Evolutionary conservation across 2,113 vertebrate genomes (phyloP).

Genomic region (Ammodytes dubius): DNA sequence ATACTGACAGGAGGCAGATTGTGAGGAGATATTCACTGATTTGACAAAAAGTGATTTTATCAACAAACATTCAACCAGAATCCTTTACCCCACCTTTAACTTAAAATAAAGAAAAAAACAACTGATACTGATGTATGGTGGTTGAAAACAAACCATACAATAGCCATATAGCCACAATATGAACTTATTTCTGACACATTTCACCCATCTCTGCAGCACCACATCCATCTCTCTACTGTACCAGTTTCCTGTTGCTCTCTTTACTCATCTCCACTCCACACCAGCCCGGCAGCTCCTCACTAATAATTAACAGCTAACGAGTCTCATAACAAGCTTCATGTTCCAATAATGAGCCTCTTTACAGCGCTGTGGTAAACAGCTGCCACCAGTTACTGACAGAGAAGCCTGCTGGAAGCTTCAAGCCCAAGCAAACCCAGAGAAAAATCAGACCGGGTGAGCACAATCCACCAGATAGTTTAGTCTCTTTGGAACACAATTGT

Average conservation of each 20-base stretch:
- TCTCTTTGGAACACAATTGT: constrained; percentile 44
- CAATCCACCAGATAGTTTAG: constrained; percentile 52
- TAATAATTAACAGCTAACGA: constrained; percentile 78
- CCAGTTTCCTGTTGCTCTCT: constrained; percentile 18
- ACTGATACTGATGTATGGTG: background rate
- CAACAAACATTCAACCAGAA: no score
- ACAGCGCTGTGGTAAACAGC: constrained; percentile 69
- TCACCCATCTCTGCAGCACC: constrained; percentile 21
- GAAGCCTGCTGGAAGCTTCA: constrained; percentile 56
- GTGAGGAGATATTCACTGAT: no score
- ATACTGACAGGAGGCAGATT: no score
- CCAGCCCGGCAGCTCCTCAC: constrained; percentile 65
- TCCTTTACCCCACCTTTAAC: no score
- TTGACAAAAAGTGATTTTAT: no score
- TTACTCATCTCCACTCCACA: constrained; percentile 46
- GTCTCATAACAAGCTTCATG: constrained; percentile 77
- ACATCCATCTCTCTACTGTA: constrained; percentile 16
- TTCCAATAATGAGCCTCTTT: constrained; percentile 74
- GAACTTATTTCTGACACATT: background rate
- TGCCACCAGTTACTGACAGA: constrained; percentile 59
- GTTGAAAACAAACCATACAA: background rate
- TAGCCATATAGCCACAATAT: background rate
- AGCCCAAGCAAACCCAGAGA: constrained; percentile 50
- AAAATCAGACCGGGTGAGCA: constrained; percentile 42
- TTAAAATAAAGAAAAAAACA: no score